Evolutionary conservation across 1,140 invertebrate species (phyloP), one percentile per base, ranked within the genome.

Genomic region (Varroa destructor): DNA sequence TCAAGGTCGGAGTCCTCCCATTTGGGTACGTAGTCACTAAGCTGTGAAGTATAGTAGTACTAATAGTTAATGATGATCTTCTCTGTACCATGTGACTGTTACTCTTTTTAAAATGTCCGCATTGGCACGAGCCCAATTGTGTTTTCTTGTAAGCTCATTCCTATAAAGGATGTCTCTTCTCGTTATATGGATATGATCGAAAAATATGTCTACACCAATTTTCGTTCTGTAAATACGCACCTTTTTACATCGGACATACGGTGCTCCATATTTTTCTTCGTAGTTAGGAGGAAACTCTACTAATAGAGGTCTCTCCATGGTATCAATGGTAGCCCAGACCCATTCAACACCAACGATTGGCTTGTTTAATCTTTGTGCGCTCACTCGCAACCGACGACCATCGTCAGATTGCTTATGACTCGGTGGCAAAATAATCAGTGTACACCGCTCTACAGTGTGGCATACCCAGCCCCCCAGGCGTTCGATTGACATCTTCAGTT

Each of bases 401-500:
- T 67, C 46, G 61, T 67, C 61, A 51, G 46, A 3, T 51, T 51
- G 46, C 46, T 8, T 51, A 8, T 51, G 46, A 40, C 61, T 67
- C 12, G 61, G 40, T 1, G 14, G 14, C 40, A 40, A 43, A 8
- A 67, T 37, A 40, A 67, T 10, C 12, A 67, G 40, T 3, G 61
- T 43, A 37, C 61, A 67, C 46, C 61, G 40, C 37, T 67, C 61
- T 1, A 67, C 46, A 46, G 61, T 67, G 61, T 67, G 61, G 40
- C 61, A 67, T 14, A 67, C 61, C 61, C 61, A 67, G 12, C 61
- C 61, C 2, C 61, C 61, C 12, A 67, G 37, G 12, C 61, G 40
- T 40, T 67, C 61, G 37, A 67, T 67, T 12, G 61, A 67, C 61
- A 67, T 67, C 36, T 67, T 67, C 61, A 67, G 46, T 8, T 67